A percentile compares a stretch with the other conserved stretches of the same genome.
Evolutionary conservation across 2,888 invertebrate species (phyloP).

Genomic region (Petrophora chlorosata): DNA sequence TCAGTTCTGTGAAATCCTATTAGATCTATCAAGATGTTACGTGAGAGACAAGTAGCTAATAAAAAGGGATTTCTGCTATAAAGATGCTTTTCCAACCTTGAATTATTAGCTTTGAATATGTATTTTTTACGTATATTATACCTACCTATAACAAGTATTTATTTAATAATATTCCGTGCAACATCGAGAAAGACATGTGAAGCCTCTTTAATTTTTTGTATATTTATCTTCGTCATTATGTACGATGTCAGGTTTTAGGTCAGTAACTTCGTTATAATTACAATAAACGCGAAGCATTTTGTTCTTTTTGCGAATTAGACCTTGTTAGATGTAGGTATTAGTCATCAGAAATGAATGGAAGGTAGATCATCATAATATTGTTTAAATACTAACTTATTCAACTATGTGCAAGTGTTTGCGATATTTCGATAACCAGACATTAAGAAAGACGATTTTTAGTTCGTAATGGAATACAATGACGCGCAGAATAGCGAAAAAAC

Average conservation of each 20-base stretch:
- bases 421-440: not conserved
- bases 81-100: too few relatives aligned
- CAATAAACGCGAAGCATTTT: slow-evolving; percentile 33
- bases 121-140: too few relatives aligned
- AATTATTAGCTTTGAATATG: too few relatives aligned
- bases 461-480: slow-evolving; percentile 35
- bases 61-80: too few relatives aligned
- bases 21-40: too few relatives aligned
- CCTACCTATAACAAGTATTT: too few relatives aligned
- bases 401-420: not conserved
- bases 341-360: slow-evolving; percentile 61
- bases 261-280: slow-evolving; percentile 26
- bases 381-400: not conserved
- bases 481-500: slow-evolving; percentile 58
- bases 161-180: too few relatives aligned
- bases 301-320: slow-evolving; percentile 44
- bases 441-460: slow-evolving; percentile 26
- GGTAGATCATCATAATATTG: slow-evolving; percentile 24
- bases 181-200: too few relatives aligned
- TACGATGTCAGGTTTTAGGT: not conserved
- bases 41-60: too few relatives aligned
- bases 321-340: slow-evolving; percentile 58
- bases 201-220: too few relatives aligned
- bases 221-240: too few relatives aligned
- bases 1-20: too few relatives aligned